phyloP scores from a whole-genome alignment of 2,888 invertebrate genomes.

The Ditula angustiorana region DNA sequence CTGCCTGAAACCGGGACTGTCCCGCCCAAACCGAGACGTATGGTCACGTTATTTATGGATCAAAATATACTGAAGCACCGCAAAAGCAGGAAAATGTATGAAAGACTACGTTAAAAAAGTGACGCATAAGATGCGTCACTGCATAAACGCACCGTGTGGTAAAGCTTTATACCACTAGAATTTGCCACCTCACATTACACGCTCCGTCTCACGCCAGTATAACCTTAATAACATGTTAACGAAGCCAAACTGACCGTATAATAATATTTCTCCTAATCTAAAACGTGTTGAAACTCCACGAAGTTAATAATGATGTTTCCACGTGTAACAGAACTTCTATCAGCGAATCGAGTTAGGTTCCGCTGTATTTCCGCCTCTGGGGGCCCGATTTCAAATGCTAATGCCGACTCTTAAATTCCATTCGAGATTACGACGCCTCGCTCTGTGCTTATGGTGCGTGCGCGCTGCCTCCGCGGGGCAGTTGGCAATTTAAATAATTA shows the following conservation, averaged over 20 bases:
- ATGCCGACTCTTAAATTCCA: slow-evolving; percentile 44
- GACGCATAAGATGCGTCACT: no score
- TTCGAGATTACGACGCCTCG: slow-evolving; percentile 41
- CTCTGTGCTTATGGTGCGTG: neutral
- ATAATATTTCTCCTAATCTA: neutral
- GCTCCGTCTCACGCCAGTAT: no score
- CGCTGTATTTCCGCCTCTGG: slow-evolving; percentile 1
- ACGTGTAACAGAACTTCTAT: slow-evolving; percentile 12
- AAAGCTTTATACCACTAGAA: no score
- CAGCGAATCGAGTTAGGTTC: slow-evolving; percentile 9
- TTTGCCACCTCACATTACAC: no score
- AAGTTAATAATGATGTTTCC: slow-evolving; percentile 19
- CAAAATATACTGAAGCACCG: no score
- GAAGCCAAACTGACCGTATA: neutral
- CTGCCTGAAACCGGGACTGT: no score
- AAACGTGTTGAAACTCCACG: neutral
- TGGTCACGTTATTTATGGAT: no score
- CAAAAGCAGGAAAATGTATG: no score
- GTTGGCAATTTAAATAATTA: no score
- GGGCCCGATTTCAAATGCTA: slow-evolving; percentile 45
- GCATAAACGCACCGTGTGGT: no score
- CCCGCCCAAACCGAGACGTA: no score
- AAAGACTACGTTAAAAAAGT: no score
- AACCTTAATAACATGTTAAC: neutral
- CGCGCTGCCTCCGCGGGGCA: neutral